Conservation (phyloP, 2,888 invertebrate species). For the Athalia rosae region DNA sequence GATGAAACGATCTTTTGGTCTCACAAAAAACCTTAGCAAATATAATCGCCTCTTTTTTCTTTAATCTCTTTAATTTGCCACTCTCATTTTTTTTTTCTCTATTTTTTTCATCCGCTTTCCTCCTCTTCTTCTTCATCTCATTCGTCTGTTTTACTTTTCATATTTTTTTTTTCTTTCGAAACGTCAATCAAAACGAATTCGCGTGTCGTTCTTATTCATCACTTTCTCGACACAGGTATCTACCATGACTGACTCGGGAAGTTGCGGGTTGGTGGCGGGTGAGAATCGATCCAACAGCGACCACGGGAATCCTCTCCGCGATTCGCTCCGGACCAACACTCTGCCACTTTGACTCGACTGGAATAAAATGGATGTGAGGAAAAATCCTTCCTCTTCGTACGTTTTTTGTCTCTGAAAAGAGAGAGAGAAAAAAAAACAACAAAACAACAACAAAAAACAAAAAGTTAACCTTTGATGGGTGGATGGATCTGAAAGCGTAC, state of each 20-base stretch:
- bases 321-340: slow-evolving; percentile 25
- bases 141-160: too few species aligned
- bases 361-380: too few species aligned
- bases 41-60: too few species aligned
- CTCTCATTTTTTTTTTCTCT: too few species aligned
- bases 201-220: slow-evolving; percentile 3
- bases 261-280: slow-evolving; percentile 4
- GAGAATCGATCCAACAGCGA: slow-evolving; percentile 29
- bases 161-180: not conserved
- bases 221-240: not conserved
- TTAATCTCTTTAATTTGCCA: too few species aligned
- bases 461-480: slow-evolving; percentile 1
- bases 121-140: too few species aligned
- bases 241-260: slow-evolving; percentile 24
- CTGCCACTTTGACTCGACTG: not conserved
- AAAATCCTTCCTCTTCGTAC: too few species aligned
- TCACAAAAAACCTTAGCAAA: too few species aligned
- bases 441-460: not conserved
- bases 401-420: too few species aligned
- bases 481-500: not conserved
- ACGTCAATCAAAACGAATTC: not conserved
- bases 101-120: too few species aligned
- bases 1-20: too few species aligned
- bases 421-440: not conserved
- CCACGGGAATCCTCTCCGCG: slow-evolving; percentile 4